Evolutionary conservation across 2,797 vertebrate genomes (phyloP), one percentile per base, ranked within the genome.

Genomic region (Orestias chungarensis): DNA sequence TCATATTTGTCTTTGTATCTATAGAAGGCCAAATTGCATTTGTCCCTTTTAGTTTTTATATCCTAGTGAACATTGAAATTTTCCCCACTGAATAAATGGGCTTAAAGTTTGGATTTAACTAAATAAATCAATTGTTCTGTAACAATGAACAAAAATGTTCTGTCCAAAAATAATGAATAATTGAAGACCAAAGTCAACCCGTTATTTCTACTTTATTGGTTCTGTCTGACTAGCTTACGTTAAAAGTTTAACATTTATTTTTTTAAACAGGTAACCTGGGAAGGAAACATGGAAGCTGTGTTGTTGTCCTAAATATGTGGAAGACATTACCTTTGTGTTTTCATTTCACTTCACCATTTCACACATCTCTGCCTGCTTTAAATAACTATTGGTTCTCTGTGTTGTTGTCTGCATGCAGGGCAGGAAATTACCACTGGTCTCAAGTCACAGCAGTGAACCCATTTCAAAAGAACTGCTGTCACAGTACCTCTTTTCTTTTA

Each of bases 181-280:
- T 62, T 15, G n/a, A 23, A 4, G 3, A n/a, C 33, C 10, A 14
- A 40, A 62, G 20, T 40, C 33, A 11, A 14, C n/a, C n/a, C 7
- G 35, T 44, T 70, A 38, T 76, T 75, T 68, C 42, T 83, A 59
- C 75, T 17, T 71, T 59, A 25, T n/a, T 76, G 73, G 64, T 72
- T 69, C 44, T 8, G 35, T 59, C 12, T 74, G 50, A 69, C 71
- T 68, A 71, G 75, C 68, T 78, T 33, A 76, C 71, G 17, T 77
- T 64, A 81, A 84, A 14, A 46, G 82, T 57, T 33, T 76, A 69
- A 88, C 68, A 69, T 84, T 87, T 69, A 69, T 84, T 87, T 84
- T 66, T 75, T 68, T 81, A 82, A 73, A 85, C 90, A 92, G 89
- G 90, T 91, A 49, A 81, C 38, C 25, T 12, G 14, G 12, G 66